Evolutionary conservation across 1,140 invertebrate genomes (phyloP), one percentile per base, ranked within the genome.

Genomic region (Lordiphosa collinella): DNA sequence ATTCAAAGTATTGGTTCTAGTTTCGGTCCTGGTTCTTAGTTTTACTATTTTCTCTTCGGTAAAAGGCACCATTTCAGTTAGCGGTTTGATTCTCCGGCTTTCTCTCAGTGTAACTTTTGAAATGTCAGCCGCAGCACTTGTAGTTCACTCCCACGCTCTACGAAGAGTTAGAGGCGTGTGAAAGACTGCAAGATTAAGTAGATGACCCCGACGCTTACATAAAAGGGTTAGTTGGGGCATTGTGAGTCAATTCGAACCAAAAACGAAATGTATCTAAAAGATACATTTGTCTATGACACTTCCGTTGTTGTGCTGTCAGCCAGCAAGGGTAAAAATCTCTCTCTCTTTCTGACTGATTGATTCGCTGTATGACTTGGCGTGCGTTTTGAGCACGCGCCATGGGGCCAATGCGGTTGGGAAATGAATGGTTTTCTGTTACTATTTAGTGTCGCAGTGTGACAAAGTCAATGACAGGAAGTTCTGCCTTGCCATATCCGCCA

Each of bases 391-490:
- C 75, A 80, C 75, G 75, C 65, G 75, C 46, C 61, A 54, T 31
- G 22, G 36, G 25, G 48, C 34, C 5, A 50, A 13, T 58, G 40
- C 44, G 37, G 48, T 46, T 18, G 56, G 73, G 68, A 79, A 79
- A 79, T 79, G 74, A 79, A 79, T 79, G 74, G 68, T 79, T 69
- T 73, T 73, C 63, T 69, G 68, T 79, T 73, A 73, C 74, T 68
- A 79, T 59, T 69, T 32, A 37, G 41, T 38, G 36, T 36, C 38
- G 37, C 16, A 36, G 31, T 35, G 49, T 57, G 65, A 66, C 62
- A 78, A 75, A 76, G 78, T 82, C 78, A 82, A 69, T 78, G 78
- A 75, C 78, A 82, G 78, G 78, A 84, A 84, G 78, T 85, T 49
- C 38, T 41, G 49, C 58, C 78, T 54, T 76, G 69, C 65, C 75